Evolutionary conservation across 2,797 vertebrate species (phyloP).

Genomic region (Jordanella pulchra): DNA sequence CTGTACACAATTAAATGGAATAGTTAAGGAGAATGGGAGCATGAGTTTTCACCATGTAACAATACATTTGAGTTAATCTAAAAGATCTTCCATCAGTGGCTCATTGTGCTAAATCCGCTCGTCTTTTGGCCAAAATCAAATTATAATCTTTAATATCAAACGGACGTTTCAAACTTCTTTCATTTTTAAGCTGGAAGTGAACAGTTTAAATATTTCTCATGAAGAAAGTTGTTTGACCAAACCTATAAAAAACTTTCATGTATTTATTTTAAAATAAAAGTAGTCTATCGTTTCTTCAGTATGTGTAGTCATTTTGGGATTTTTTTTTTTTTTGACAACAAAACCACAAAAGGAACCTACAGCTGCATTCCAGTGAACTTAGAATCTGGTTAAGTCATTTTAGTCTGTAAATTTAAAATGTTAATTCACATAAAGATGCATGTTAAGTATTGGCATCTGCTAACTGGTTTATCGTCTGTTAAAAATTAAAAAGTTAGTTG

Average conservation of each 20-base stretch:
- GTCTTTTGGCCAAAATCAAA: background rate
- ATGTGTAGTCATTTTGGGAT: constrained; percentile 8
- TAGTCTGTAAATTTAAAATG: background rate
- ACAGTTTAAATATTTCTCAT: constrained; percentile 22
- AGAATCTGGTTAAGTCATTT: background rate
- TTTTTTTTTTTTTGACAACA: constrained; percentile 68
- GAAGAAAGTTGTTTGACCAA: constrained; percentile 21
- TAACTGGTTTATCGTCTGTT: background rate
- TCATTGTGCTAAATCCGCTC: constrained; percentile 1
- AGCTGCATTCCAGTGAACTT: too few species aligned
- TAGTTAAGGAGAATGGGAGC: background rate
- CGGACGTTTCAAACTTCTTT: background rate
- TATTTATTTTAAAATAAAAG: constrained; percentile 75
- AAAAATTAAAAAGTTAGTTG: background rate
- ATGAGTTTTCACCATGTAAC: background rate
- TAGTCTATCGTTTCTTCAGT: constrained; percentile 1
- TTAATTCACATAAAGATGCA: background rate
- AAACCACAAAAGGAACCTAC: constrained; percentile 44
- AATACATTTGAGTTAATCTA: background rate
- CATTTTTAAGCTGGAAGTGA: constrained; percentile 2
- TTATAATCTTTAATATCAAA: constrained; percentile 8
- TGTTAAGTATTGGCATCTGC: background rate
- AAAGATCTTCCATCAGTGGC: background rate
- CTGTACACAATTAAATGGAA: constrained; percentile 81
- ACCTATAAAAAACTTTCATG: constrained; percentile 69